Conservation (phyloP, 1,140 invertebrate genomes). For the Danaus plexippus region DNA sequence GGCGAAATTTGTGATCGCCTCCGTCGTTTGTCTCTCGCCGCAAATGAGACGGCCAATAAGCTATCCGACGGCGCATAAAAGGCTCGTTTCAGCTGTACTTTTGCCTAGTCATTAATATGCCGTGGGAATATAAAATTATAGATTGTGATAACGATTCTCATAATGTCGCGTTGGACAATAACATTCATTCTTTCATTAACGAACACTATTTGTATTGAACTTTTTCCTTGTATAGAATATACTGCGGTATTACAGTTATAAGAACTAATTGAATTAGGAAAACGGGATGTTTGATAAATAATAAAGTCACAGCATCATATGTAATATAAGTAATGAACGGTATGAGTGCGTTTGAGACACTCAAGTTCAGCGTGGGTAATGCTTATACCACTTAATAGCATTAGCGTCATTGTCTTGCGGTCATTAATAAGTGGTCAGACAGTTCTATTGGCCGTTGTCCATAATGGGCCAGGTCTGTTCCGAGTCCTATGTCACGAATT, state of each 20-base stretch:
- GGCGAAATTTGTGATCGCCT: conserved; percentile 60
- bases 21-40: conserved; percentile 58
- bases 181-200: too few species aligned
- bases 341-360: conserved; percentile 4
- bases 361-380: conserved; percentile 36
- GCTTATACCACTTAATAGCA: conserved; percentile 52
- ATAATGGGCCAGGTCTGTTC: conserved; percentile 40
- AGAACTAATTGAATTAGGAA: too few species aligned
- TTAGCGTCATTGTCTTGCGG: conserved; percentile 56
- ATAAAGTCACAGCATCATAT: too few species aligned
- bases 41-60: conserved; percentile 62
- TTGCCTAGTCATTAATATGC: conserved; percentile 61
- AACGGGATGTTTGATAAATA: too few species aligned
- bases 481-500: conserved; percentile 51
- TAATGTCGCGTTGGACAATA: too few species aligned
- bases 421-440: conserved; percentile 58
- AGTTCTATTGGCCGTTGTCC: conserved; percentile 52
- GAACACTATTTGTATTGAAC: too few species aligned
- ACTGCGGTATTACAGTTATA: too few species aligned
- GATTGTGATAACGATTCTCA: not conserved
- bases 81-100: conserved; percentile 47
- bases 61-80: conserved; percentile 46
- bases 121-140: conserved; percentile 46
- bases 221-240: too few species aligned
- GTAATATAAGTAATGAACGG: too few species aligned